Evolutionary conservation across 2,888 invertebrate species (phyloP).

Genomic region (Drosophila tanythrix): DNA sequence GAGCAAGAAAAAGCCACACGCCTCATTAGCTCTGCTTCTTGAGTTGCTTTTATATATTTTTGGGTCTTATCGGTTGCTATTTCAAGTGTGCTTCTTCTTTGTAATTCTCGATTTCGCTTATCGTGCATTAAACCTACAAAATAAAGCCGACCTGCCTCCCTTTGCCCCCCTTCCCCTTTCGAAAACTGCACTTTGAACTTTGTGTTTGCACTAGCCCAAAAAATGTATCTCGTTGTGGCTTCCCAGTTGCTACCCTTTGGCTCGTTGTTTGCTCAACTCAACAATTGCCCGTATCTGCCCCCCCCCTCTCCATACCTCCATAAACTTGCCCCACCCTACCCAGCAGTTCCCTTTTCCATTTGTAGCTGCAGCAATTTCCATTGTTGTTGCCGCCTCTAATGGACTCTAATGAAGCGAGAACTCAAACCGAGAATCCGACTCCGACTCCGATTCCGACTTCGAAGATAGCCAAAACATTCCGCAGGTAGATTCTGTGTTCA

Average conservation of each 20-base stretch:
- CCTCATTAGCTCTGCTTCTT: constrained; percentile 46
- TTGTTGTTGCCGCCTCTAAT: constrained; percentile 75
- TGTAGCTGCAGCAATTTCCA: constrained; percentile 32
- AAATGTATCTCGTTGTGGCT: constrained; percentile 28
- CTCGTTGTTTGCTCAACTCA: constrained; percentile 57
- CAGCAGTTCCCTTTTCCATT: constrained; percentile 16
- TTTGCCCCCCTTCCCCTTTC: constrained; percentile 20
- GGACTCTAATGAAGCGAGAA: constrained; percentile 70
- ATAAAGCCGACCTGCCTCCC: constrained; percentile 55
- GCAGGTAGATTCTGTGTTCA: constrained; percentile 55
- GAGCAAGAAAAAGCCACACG: constrained; percentile 11
- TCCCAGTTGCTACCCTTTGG: constrained; percentile 56
- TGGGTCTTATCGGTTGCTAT: constrained; percentile 49
- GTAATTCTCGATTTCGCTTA: constrained; percentile 28
- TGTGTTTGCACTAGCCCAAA: constrained; percentile 34
- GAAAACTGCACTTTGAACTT: constrained; percentile 68
- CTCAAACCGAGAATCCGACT: background rate
- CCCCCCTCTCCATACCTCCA: background rate
- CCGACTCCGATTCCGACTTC: constrained; percentile 1
- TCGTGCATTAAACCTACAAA: constrained; percentile 66
- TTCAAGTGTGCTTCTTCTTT: constrained; percentile 42
- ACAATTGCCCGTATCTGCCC: constrained; percentile 40
- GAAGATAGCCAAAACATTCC: background rate
- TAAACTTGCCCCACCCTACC: background rate
- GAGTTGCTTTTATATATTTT: background rate